Conservation (phyloP, 1,140 invertebrate genomes). For the Drosophila lowei region DNA sequence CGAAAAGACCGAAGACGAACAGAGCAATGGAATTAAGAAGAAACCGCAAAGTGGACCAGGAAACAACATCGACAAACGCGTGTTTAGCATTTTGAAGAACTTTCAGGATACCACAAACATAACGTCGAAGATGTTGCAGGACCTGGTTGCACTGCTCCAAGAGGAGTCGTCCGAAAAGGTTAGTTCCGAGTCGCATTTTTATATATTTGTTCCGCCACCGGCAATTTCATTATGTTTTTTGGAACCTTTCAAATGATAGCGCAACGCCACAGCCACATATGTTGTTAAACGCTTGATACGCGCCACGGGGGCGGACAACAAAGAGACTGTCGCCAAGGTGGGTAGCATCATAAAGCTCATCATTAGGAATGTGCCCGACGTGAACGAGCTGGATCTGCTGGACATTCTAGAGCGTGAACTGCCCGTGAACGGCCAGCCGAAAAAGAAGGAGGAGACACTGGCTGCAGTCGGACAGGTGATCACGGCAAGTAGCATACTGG, state of each 20-base stretch:
- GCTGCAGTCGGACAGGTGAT: conserved; percentile 62
- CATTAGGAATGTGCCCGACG: conserved; percentile 21
- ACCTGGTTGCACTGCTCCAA: too few species aligned
- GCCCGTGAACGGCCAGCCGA: conserved; percentile 32
- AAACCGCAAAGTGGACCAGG: too few species aligned
- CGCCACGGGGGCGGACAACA: conserved; percentile 60
- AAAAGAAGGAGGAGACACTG: conserved; percentile 52
- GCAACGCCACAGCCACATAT: conserved; percentile 45
- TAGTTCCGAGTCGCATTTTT: too few species aligned
- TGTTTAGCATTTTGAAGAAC: too few species aligned
- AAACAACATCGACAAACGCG: too few species aligned
- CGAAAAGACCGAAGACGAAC: too few species aligned
- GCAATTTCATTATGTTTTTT: too few species aligned
- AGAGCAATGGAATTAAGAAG: too few species aligned
- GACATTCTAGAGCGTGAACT: conserved; percentile 41
- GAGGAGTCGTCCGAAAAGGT: too few species aligned
- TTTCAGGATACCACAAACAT: too few species aligned
- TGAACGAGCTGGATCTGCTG: conserved; percentile 42
- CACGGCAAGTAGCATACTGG: conserved; percentile 27
- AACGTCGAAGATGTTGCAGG: too few species aligned
- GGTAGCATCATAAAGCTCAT: conserved; percentile 41
- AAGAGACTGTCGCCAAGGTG: conserved; percentile 20
- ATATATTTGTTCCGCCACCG: too few species aligned
- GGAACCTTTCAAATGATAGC: conserved; percentile 22
- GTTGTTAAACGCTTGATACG: conserved; percentile 54